Evolutionary conservation across 2,113 vertebrate genomes (phyloP), one percentile per base, ranked within the genome.

Genomic region (Lates calcarifer): DNA sequence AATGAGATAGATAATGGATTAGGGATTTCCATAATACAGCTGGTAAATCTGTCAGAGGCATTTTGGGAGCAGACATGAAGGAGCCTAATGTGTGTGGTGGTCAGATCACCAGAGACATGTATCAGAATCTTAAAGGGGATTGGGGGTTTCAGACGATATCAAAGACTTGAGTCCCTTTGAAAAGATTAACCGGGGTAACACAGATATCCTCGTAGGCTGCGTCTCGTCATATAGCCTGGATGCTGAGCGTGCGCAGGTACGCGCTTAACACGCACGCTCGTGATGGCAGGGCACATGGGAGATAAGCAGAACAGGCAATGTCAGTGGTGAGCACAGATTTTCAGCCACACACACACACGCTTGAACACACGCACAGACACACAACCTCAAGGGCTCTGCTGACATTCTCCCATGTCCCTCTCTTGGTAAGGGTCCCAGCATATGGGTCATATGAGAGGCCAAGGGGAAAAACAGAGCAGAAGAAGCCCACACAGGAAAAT

Each of bases 371-470:
- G 20, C 53, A 60, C 24, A 22, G 6, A 79, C 20, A 62, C 66
- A 49, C 78, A 77, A 53, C 88, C 88, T 89, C 85, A 81, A 81
- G 87, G 87, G 78, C 84, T 87, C 61, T 24, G 41, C 69, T 94
- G 92, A 93, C 93, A 91, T 94, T 94, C 90, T 93, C 87, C 77
- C 81, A 63, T 85, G 84, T 83, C 71, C 70, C 84, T 76, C 61
- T 71, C 80, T 43, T 62, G 68, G 77, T 88, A 56, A 84, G 85
- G 82, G 81, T 78, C 82, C 63, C 64, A 77, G 74, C 70, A 86
- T 88, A 81, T 82, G 83, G 90, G 91, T 89, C 89, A 92, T 31
- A 72, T 57, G 66, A 86, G 83, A 85, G 83, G 87, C 84, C 83
- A 88, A 83, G 51, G 85, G 89, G 58, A 75, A 83, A 80, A 91